phyloP scores from a whole-genome alignment of 1,140 invertebrate species.

The Papilio glaucus region DNA sequence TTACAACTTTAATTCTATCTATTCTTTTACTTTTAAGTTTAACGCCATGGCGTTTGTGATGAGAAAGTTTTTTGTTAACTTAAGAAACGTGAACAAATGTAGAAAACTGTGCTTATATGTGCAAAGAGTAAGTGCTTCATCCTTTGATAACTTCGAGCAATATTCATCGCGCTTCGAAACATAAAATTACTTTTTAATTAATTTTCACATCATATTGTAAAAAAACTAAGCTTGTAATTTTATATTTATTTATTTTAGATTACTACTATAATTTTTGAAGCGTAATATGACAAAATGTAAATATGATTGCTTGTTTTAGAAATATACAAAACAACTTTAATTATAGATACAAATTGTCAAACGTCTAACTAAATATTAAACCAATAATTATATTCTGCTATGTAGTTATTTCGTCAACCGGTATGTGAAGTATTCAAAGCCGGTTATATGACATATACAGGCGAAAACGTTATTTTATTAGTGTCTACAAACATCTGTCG shows the following conservation, averaged over 20 bases:
- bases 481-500: background rate
- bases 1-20: constrained; percentile 38
- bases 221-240: too few species aligned
- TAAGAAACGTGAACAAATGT: constrained; percentile 55
- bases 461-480: constrained; percentile 1
- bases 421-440: constrained; percentile 2
- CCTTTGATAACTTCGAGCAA: constrained; percentile 1
- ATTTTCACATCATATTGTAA: too few species aligned
- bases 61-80: constrained; percentile 56
- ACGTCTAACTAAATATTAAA: background rate
- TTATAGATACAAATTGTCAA: background rate
- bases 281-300: too few species aligned
- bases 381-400: too few species aligned
- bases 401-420: background rate
- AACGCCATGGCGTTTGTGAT: constrained; percentile 61
- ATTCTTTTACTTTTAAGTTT: constrained; percentile 43
- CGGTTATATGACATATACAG: background rate
- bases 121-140: constrained; percentile 59
- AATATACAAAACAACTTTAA: background rate
- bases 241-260: too few species aligned
- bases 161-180: background rate
- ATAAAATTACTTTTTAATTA: too few species aligned
- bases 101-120: constrained; percentile 48
- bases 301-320: too few species aligned
- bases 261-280: too few species aligned